These are phyloP conservation scores for Polypedilum vanderplanki DNA, from an alignment of 1,140 invertebrate genomes.

Conservation along the genomic window DNA sequence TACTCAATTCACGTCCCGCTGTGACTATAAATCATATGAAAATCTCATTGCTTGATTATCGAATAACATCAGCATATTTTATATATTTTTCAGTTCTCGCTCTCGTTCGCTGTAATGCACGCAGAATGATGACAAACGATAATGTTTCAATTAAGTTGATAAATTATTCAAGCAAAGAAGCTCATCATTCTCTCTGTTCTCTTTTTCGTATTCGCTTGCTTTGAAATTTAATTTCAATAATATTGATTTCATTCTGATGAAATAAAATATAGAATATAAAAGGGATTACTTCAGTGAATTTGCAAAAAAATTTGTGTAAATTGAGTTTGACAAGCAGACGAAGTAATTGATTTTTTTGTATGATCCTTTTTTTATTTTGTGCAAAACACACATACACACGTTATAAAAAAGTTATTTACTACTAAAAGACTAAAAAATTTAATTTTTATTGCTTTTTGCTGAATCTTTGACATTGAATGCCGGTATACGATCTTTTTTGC, in stretches of 20 bases:
- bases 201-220: neutral
- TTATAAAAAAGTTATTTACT: neutral
- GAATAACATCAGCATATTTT: neutral
- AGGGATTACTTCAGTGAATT: too few relatives aligned
- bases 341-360: too few relatives aligned
- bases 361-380: too few relatives aligned
- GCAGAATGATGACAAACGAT: conserved; percentile 8
- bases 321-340: too few relatives aligned
- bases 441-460: neutral
- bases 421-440: neutral
- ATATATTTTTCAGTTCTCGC: neutral
- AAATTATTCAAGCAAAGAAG: neutral
- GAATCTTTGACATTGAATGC: conserved; percentile 42
- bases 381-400: too few relatives aligned
- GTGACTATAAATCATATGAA: conserved; percentile 15
- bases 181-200: neutral
- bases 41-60: neutral
- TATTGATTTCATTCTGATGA: too few relatives aligned
- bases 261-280: too few relatives aligned
- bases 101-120: neutral
- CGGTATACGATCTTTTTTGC: conserved; percentile 40
- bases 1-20: neutral
- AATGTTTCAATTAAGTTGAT: conserved; percentile 14
- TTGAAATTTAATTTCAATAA: too few relatives aligned
- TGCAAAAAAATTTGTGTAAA: too few relatives aligned